Conservation (phyloP, 1,140 invertebrate species). For the Drosophila triauraria region DNA sequence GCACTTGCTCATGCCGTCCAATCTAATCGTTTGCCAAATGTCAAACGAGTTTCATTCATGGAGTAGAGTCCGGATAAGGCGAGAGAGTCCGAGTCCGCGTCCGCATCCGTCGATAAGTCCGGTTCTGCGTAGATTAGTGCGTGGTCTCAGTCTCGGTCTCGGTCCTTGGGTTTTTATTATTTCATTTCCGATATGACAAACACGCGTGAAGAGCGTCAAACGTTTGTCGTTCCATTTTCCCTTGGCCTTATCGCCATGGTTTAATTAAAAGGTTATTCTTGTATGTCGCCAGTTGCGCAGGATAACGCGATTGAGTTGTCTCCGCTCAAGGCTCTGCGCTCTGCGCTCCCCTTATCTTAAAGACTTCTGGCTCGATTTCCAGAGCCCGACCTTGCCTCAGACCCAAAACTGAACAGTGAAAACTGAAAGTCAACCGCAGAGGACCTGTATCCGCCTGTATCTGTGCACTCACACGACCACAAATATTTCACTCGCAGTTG, state of each 20-base stretch:
- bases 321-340: not conserved
- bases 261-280: slow-evolving; percentile 85
- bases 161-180: slow-evolving; percentile 6
- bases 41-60: slow-evolving; percentile 70
- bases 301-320: slow-evolving; percentile 69
- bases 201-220: slow-evolving; percentile 75
- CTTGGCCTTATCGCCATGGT: slow-evolving; percentile 58
- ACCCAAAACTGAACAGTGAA: slow-evolving; percentile 11
- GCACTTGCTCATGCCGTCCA: slow-evolving; percentile 56
- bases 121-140: slow-evolving; percentile 28
- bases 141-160: not conserved
- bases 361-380: slow-evolving; percentile 52
- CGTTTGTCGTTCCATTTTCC: slow-evolving; percentile 26
- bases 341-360: slow-evolving; percentile 60
- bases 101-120: slow-evolving; percentile 11
- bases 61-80: slow-evolving; percentile 2
- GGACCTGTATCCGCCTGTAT: slow-evolving; percentile 7
- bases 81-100: slow-evolving; percentile 30
- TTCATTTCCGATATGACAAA: slow-evolving; percentile 69
- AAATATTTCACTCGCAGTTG: slow-evolving; percentile 44
- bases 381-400: slow-evolving; percentile 31
- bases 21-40: slow-evolving; percentile 80
- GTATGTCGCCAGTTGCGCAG: slow-evolving; percentile 54
- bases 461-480: slow-evolving; percentile 41
- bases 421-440: slow-evolving; percentile 69